Conservation (phyloP, 2,888 invertebrate genomes). For the Acronicta aceris region DNA sequence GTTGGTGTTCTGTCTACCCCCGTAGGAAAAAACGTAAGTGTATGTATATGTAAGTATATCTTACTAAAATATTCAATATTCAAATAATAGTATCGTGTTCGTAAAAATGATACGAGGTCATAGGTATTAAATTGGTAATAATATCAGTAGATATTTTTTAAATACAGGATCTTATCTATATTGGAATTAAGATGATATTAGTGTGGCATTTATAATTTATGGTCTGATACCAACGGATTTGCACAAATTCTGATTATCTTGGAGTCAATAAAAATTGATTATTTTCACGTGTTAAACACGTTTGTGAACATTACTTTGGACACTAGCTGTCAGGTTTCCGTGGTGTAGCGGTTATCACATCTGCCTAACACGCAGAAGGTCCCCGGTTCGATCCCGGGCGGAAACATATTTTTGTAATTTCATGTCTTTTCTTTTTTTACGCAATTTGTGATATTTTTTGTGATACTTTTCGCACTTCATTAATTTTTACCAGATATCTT, state of each 20-base stretch:
- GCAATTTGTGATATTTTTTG: background rate
- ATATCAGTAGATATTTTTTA: background rate
- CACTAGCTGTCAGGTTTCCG: conserved; percentile 88
- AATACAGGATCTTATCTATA: conserved; percentile 5
- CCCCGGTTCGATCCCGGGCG: conserved; percentile 97
- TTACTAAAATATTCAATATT: background rate
- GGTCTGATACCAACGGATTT: conserved; percentile 15
- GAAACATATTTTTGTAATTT: conserved; percentile 88
- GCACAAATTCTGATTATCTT: conserved; percentile 17
- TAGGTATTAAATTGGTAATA: background rate
- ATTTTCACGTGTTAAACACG: conserved; percentile 21
- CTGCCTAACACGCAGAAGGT: conserved; percentile 97
- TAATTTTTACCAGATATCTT: background rate
- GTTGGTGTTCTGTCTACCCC: too few species aligned
- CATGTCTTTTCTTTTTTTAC: background rate
- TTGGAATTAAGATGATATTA: conserved; percentile 1
- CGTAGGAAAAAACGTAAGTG: too few species aligned
- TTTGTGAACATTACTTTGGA: conserved; percentile 7
- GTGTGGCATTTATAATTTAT: background rate
- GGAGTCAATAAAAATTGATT: conserved; percentile 12
- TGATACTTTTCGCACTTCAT: background rate
- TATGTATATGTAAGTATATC: too few species aligned
- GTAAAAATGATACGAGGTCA: conserved; percentile 1
- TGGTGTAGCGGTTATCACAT: conserved; percentile 97
- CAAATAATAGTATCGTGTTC: background rate